Conservation (phyloP, 1,140 invertebrate genomes). For the Cydia strobilella region DNA sequence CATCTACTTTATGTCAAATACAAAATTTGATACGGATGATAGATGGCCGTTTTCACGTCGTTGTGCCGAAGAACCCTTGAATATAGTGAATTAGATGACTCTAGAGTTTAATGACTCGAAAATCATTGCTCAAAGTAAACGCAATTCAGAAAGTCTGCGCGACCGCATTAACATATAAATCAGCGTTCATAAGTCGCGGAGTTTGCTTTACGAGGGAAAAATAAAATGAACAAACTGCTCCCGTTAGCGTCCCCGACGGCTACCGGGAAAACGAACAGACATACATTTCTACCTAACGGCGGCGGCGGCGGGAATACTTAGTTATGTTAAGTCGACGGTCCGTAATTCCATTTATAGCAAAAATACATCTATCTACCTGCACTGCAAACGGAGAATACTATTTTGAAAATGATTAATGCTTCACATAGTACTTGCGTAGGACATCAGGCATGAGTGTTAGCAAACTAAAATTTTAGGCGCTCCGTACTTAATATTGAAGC, state of each 20-base stretch:
- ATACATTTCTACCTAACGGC: constrained; percentile 52
- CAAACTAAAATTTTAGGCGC: too few relatives aligned
- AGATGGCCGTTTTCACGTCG: constrained; percentile 58
- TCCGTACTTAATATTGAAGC: background rate
- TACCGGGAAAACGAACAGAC: constrained; percentile 63
- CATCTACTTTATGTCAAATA: constrained; percentile 74
- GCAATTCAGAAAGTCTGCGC: constrained; percentile 38
- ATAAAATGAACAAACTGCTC: constrained; percentile 55
- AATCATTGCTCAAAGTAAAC: constrained; percentile 34
- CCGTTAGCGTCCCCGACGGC: constrained; percentile 61
- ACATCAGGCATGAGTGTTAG: too few relatives aligned
- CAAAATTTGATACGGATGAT: constrained; percentile 74
- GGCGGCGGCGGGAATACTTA: constrained; percentile 65
- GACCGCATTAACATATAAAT: constrained; percentile 59
- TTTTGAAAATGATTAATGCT: background rate
- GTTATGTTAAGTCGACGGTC: constrained; percentile 30
- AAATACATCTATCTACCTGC: background rate
- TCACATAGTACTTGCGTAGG: too few relatives aligned
- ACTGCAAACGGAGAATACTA: background rate
- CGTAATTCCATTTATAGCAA: background rate
- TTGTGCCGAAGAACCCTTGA: constrained; percentile 36
- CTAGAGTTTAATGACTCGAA: constrained; percentile 31
- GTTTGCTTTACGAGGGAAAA: constrained; percentile 63
- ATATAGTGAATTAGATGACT: constrained; percentile 42
- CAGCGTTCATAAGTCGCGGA: constrained; percentile 61